phyloP scores from a whole-genome alignment of 2,888 invertebrate species.

The Aricia artaxerxes region DNA sequence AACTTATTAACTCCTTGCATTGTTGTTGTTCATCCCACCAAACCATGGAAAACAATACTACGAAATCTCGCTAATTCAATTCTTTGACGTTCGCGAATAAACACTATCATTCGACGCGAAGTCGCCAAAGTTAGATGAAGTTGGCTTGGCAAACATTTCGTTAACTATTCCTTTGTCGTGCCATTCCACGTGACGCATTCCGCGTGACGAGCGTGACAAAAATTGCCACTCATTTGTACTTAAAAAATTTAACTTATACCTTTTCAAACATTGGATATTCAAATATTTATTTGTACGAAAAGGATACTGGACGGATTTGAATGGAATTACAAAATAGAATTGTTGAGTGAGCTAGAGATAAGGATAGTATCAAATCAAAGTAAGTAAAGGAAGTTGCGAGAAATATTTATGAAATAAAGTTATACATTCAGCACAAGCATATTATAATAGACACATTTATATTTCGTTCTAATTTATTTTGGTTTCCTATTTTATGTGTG shows the following conservation, averaged over 20 bases:
- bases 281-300: too few species aligned
- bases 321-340: too few species aligned
- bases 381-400: too few species aligned
- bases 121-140: slow-evolving; percentile 42
- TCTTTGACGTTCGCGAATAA: slow-evolving; percentile 37
- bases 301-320: too few species aligned
- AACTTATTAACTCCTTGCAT: not conserved
- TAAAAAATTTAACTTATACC: not conserved
- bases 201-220: slow-evolving; percentile 52
- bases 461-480: too few species aligned
- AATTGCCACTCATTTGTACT: not conserved
- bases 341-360: too few species aligned
- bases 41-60: not conserved
- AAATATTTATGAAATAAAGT: too few species aligned
- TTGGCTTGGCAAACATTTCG: slow-evolving; percentile 51
- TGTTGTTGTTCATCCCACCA: not conserved
- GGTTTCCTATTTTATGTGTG: too few species aligned
- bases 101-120: slow-evolving; percentile 41
- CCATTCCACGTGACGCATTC: slow-evolving; percentile 51
- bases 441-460: too few species aligned
- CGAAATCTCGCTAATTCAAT: slow-evolving; percentile 36
- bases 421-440: too few species aligned
- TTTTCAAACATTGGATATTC: too few species aligned
- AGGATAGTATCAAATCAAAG: too few species aligned
- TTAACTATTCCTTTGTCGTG: slow-evolving; percentile 69